phyloP scores from a whole-genome alignment of 2,888 invertebrate species.

The Polyommatus icarus region DNA sequence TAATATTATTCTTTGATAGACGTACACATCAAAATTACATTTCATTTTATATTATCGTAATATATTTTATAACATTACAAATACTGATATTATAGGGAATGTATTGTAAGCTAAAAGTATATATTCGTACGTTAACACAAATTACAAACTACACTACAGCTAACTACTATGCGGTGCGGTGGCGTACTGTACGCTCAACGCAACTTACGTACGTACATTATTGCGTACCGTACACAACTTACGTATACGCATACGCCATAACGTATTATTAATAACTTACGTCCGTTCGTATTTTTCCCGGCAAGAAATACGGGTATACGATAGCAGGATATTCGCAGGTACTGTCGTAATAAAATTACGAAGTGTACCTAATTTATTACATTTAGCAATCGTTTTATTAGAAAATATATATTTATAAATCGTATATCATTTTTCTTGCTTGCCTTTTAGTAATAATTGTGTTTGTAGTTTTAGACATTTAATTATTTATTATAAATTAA shows the following conservation, averaged over 20 bases:
- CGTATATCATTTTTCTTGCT: too few species aligned
- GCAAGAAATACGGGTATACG: too few species aligned
- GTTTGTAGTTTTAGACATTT: too few species aligned
- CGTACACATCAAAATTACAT: not conserved
- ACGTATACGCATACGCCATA: not conserved
- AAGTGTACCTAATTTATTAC: too few species aligned
- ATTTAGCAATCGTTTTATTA: too few species aligned
- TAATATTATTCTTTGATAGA: not conserved
- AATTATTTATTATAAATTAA: too few species aligned
- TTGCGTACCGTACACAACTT: not conserved
- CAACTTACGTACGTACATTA: not conserved
- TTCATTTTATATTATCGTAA: not conserved
- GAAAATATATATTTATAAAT: too few species aligned
- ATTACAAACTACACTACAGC: not conserved
- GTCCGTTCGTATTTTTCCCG: too few species aligned
- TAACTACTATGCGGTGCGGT: not conserved
- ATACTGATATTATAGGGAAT: conserved; percentile 1
- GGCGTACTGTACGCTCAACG: not conserved
- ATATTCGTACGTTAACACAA: conserved; percentile 2
- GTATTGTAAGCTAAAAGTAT: conserved; percentile 11
- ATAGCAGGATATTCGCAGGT: too few species aligned
- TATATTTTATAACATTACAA: not conserved
- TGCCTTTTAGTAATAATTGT: too few species aligned
- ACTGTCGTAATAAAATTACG: too few species aligned
- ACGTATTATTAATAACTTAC: not conserved